Evolutionary conservation across 2,113 vertebrate species (phyloP), one percentile per base, ranked within the genome.

Genomic region (Rhegmatorhina hoffmannsi): DNA sequence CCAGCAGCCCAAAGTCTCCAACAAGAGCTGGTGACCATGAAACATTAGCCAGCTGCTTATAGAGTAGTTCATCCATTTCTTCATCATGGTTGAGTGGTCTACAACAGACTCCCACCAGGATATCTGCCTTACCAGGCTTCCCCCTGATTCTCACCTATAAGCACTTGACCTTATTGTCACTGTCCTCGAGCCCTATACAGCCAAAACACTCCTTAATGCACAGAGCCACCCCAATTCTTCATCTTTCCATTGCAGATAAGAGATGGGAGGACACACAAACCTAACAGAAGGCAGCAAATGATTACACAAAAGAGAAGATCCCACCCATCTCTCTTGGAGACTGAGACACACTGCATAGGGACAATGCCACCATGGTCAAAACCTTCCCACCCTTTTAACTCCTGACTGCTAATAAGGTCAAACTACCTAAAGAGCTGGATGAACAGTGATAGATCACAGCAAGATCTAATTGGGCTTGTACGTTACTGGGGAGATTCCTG

Each of bases 241-340:
- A 95, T 96, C 91, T 87, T 70, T 49, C 82, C 47, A 36, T 5
- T 70, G 79, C 85, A 89, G 68, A 56, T 24, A 7, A 15, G 55
- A 91, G 15, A 90, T 24, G 68, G 79, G 72, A 92, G 36, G 38
- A 33, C 79, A 77, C 4, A 50, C 74, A 80, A 86, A 62, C 28
- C 52, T 9, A n/a, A 64, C 95, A 95, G 85, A 75, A 93, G 88
- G 90, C 83, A 89, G 40, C 31, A 70, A 78, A 64, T 31, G 94
- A 95, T 95, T 72, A 84, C 44, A 90, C 47, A 64, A 77, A 95
- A 86, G 62, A 72, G 62, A 78, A 92, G 70, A 84, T 72, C 85
- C 94, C 88, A 82, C 85, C 90, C 93, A 80, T 52, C 43, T 76
- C 74, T 91, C 83, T 25, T 68, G 52, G 68, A 89, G 78, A 72